Evolutionary conservation across 2,888 invertebrate species (phyloP).

Genomic region (Diadromus collaris): DNA sequence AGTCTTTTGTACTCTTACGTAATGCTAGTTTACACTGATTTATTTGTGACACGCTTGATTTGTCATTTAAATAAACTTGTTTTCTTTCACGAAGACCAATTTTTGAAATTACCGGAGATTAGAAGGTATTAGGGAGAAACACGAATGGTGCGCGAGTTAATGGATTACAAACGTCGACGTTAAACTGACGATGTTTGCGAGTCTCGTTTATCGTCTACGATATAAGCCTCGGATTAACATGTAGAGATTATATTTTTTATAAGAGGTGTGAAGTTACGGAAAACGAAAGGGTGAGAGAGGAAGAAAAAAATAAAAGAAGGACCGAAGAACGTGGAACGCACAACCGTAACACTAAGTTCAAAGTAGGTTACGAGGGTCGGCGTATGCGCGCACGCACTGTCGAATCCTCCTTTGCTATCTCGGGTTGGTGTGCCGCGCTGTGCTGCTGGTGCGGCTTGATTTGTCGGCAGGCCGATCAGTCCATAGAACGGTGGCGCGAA

Average conservation of each 20-base stretch:
- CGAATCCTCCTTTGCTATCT: slow-evolving; percentile 34
- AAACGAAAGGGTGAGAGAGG: not conserved
- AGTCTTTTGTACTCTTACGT: slow-evolving; percentile 51
- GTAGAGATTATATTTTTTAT: not conserved
- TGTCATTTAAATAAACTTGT: not conserved
- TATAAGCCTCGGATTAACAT: no score
- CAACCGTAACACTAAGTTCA: slow-evolving; percentile 14
- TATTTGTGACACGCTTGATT: not conserved
- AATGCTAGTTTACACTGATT: slow-evolving; percentile 12
- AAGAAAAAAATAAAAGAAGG: not conserved
- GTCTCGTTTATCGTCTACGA: no score
- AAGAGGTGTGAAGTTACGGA: not conserved
- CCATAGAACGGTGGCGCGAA: slow-evolving; percentile 36
- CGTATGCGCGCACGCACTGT: slow-evolving; percentile 46
- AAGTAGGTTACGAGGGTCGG: slow-evolving; percentile 38
- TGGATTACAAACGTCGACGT: no score
- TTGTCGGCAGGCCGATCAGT: slow-evolving; percentile 45
- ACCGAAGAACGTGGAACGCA: not conserved
- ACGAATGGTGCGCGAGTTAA: no score
- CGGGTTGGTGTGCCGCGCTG: slow-evolving; percentile 14
- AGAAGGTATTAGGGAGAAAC: no score
- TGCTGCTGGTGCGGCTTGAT: slow-evolving; percentile 31
- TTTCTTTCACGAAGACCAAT: not conserved
- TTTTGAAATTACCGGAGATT: no score
- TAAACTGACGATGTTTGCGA: no score